Conservation (phyloP, 92 coral and sea anemone species). For the Epizoanthus scotinus region DNA sequence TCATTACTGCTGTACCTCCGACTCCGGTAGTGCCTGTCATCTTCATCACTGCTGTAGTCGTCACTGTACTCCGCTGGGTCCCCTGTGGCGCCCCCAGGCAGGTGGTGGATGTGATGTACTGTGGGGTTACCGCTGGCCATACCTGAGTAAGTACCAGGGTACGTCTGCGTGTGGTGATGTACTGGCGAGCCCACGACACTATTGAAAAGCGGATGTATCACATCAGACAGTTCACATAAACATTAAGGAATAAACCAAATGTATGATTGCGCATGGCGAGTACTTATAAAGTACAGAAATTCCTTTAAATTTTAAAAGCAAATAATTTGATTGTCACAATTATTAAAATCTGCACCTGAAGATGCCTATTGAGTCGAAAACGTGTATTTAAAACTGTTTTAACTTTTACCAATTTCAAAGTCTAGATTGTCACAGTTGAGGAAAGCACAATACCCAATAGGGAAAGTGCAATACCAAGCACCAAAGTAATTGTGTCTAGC, state of each 20-base stretch:
- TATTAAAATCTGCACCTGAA: too few species aligned
- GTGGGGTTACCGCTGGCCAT: slow-evolving; percentile 61
- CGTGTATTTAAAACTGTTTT: too few species aligned
- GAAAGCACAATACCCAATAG: too few species aligned
- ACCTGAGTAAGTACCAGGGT: slow-evolving; percentile 74
- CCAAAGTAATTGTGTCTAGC: too few species aligned
- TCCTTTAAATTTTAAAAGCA: too few species aligned
- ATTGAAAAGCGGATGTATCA: not conserved
- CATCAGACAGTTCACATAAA: not conserved
- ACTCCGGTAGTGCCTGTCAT: slow-evolving; percentile 52
- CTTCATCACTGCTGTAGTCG: slow-evolving; percentile 80
- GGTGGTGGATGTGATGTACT: slow-evolving; percentile 80
- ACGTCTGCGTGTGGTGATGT: slow-evolving; percentile 89
- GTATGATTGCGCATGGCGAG: not conserved
- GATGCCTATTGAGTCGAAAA: too few species aligned
- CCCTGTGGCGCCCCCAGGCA: slow-evolving; percentile 68
- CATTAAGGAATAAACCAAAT: not conserved
- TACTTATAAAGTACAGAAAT: too few species aligned
- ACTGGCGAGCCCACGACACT: slow-evolving; percentile 64
- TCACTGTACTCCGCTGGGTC: slow-evolving; percentile 57
- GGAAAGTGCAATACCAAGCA: too few species aligned
- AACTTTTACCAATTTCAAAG: too few species aligned
- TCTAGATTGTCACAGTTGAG: too few species aligned
- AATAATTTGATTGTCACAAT: too few species aligned
- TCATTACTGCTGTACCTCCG: slow-evolving; percentile 20